Conservation (phyloP, 2,113 vertebrate genomes). For the Cairina moschata region DNA sequence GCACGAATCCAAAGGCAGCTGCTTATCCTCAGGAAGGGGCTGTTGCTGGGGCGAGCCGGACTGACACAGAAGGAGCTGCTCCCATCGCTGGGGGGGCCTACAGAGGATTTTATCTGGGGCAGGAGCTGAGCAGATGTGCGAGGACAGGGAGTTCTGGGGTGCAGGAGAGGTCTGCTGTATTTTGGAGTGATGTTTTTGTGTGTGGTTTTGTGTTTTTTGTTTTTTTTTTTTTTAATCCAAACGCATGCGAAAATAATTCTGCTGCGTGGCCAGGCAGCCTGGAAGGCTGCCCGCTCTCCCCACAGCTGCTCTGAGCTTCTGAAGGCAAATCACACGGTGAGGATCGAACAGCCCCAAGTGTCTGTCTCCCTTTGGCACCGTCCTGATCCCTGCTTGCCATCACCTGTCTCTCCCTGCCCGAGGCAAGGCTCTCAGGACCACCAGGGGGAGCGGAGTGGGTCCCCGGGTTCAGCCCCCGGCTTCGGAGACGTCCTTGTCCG, state of each 20-base stretch:
- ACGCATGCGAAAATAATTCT: background rate
- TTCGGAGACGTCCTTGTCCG: background rate
- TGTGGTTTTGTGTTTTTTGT: background rate
- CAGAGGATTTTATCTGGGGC: background rate
- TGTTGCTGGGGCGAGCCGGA: background rate
- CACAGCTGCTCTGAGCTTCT: conserved; percentile 20
- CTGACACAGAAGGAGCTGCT: background rate
- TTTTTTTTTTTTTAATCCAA: background rate
- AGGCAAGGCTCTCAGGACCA: background rate
- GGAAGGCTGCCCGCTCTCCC: background rate
- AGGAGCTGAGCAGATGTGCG: background rate
- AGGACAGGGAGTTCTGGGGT: background rate
- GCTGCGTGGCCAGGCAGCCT: background rate
- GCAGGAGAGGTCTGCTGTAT: background rate
- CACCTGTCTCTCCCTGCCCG: fast-evolving
- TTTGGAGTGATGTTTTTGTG: background rate
- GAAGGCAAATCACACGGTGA: background rate
- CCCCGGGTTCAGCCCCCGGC: background rate
- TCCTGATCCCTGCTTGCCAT: background rate
- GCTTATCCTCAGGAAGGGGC: conserved; percentile 49
- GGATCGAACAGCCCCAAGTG: background rate
- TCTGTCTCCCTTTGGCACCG: background rate
- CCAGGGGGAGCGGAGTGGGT: background rate
- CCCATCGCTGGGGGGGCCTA: background rate
- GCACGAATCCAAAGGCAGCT: conserved; percentile 62